These are phyloP conservation scores for Pandemis corylana DNA, from an alignment of 2,888 invertebrate species.

Conservation along the genomic window DNA sequence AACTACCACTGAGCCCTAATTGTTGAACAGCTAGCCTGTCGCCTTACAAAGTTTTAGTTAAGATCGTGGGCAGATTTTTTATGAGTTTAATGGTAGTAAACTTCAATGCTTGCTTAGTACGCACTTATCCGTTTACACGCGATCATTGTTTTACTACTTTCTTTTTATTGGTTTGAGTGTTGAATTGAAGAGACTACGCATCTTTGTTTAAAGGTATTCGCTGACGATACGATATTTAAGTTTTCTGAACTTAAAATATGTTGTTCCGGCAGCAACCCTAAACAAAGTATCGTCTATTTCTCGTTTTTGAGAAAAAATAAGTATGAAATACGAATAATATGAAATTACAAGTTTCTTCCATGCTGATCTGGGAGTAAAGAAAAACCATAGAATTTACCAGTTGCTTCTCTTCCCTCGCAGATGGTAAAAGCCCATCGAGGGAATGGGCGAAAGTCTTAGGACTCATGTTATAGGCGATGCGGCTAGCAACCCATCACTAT, in stretches of 20 bases:
- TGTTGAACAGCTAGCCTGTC: slow-evolving; percentile 60
- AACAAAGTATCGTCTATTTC: no score
- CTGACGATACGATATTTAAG: neutral
- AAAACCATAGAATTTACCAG: no score
- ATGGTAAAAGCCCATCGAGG: no score
- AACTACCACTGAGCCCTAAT: slow-evolving; percentile 74
- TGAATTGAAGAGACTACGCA: neutral
- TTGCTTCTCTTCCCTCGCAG: no score
- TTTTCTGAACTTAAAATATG: neutral
- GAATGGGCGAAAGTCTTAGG: no score
- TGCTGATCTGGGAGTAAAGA: no score
- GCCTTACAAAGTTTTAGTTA: slow-evolving; percentile 57
- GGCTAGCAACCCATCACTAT: no score
- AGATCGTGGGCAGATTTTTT: slow-evolving; percentile 62
- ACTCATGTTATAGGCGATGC: no score
- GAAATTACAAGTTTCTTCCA: no score
- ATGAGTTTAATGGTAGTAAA: slow-evolving; percentile 67
- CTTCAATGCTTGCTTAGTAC: slow-evolving; percentile 55
- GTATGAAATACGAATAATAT: no score
- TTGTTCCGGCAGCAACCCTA: no score
- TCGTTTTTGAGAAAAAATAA: no score
- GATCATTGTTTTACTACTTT: slow-evolving; percentile 18
- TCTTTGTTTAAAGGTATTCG: neutral
- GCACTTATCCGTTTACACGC: slow-evolving; percentile 47
- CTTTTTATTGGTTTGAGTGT: neutral